Base-by-base conservation (phyloP, 2,113 vertebrate species). In the Strigops habroptila region DNA sequence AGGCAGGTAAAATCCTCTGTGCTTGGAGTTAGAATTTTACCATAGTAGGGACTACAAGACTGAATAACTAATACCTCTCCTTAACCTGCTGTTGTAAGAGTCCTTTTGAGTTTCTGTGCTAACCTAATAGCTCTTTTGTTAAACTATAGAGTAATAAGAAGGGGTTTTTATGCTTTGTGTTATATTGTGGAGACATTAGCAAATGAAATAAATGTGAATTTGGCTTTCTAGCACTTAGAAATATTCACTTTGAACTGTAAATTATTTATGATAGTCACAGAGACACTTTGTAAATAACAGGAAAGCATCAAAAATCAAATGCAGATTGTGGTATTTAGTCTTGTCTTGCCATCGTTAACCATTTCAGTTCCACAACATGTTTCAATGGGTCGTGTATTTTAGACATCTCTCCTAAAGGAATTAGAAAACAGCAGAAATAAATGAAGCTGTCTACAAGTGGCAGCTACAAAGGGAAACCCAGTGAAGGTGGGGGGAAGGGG, bases 181-280 rank as follows among this genome's bases (percentile, higher is more conserved):
- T 95, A 86, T 86, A 88, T 39, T 80, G 85, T 60, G 71, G 80
- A 96, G 97, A 97, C 73, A 96, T 95, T 96, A 97, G 76, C 91
- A 94, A 96, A 95, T 91, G 64, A 97, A 97, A 95, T 93, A 96
- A 97, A 94, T 7, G 28, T 89, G 95, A 97, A 90, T 96, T 95
- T 94, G 76, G 67, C 79, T 96, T 96, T 96, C 78, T 93, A 97
- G 80, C 85, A 91, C 91, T 96, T 90, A 91, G 74, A 90, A 96
- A 79, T 88, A 85, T 85, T 97, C 76, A 90, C 94, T 97, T 96
- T 97, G 95, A 97, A 96, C 73, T 97, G 94, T 97, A 95, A 98
- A 97, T 97, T 97, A 97, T 97, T 97, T 97, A 97, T 91, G 60
- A 79, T 89, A 94, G 86, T 94, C 89, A 91, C 90, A 87, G 88